A percentile compares a stretch with the other conserved stretches of the same genome.
Conservation (phyloP, 2,113 vertebrate species). For the Phalacrocorax carbo region DNA sequence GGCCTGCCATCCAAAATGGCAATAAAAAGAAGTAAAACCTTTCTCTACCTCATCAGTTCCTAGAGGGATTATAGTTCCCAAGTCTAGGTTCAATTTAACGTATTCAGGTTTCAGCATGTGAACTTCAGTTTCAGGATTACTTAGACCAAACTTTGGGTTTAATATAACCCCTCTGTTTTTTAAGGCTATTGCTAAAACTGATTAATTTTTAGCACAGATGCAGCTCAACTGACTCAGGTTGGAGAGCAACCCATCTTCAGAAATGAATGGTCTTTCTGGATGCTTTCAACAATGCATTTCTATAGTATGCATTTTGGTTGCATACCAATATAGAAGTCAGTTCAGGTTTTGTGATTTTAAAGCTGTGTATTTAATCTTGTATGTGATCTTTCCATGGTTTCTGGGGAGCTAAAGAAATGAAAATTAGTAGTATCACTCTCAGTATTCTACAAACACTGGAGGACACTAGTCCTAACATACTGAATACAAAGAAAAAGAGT, state of each 20-base stretch:
- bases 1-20: neutral
- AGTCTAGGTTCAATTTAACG: neutral
- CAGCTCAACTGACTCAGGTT: neutral
- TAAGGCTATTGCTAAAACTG: neutral
- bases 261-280: neutral
- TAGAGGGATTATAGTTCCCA: neutral
- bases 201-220: neutral
- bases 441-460: neutral
- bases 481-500: neutral
- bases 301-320: neutral
- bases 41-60: neutral
- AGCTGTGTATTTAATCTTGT: neutral
- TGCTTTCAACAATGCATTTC: neutral
- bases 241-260: neutral
- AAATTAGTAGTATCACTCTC: neutral
- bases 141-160: neutral
- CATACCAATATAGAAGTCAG: neutral
- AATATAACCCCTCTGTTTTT: neutral
- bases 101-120: neutral
- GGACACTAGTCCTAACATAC: neutral
- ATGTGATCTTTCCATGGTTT: neutral
- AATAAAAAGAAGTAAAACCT: neutral
- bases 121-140: neutral
- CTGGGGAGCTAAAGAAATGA: neutral
- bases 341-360: neutral